phyloP scores from a whole-genome alignment of 2,888 invertebrate genomes.

The Drosophila prostipennis region DNA sequence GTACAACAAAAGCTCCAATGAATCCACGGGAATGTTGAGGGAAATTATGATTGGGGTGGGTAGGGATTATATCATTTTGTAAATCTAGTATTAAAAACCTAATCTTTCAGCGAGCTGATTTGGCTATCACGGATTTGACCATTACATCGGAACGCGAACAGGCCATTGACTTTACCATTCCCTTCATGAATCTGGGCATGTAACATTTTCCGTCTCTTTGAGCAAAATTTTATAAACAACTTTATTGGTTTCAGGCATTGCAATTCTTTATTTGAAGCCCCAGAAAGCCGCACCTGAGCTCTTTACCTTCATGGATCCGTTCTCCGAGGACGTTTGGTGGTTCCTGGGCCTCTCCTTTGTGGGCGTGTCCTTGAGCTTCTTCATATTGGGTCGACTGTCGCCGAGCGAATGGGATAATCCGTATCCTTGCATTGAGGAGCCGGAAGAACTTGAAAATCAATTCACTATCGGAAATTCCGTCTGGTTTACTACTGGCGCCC shows the following conservation, averaged over 20 bases:
- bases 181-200: conserved; percentile 94
- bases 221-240: not conserved
- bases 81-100: not conserved
- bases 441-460: conserved; percentile 92
- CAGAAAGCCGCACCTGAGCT: conserved; percentile 92
- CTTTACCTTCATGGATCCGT: conserved; percentile 96
- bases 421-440: conserved; percentile 92
- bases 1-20: conserved; percentile 86
- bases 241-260: conserved; percentile 87
- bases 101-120: conserved; percentile 89
- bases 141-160: conserved; percentile 94
- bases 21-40: conserved; percentile 95
- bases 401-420: conserved; percentile 96
- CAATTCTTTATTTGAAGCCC: conserved; percentile 94
- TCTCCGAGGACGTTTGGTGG: conserved; percentile 93
- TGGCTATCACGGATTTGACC: conserved; percentile 96
- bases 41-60: conserved; percentile 88
- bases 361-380: conserved; percentile 91
- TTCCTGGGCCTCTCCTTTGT: conserved; percentile 91
- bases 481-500: conserved; percentile 95
- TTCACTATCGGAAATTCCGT: conserved; percentile 92
- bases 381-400: conserved; percentile 91
- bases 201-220: not conserved
- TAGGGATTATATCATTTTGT: not conserved
- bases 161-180: conserved; percentile 96